Base-by-base conservation (phyloP, 2,888 invertebrate species). In the Lordiphosa fenestrarum region DNA sequence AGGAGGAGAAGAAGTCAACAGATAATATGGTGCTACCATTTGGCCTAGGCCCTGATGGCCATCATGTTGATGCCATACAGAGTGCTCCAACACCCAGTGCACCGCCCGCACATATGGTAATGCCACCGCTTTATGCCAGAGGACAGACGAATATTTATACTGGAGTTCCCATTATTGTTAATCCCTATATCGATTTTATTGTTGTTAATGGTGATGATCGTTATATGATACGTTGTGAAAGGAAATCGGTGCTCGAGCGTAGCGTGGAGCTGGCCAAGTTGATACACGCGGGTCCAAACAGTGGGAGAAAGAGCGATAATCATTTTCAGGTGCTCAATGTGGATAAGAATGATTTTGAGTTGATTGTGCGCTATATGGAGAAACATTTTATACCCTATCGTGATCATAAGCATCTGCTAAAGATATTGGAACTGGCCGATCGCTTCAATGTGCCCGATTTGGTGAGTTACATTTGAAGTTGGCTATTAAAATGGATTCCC, bases 391-490 rank as follows among this genome's bases (percentile, higher is more conserved):
- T 90, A 35, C 87, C 86, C 63, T 89, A 89, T 69, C 86, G 86
- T 54, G 88, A 89, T 73, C 89, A 89, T 70, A 80, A 87, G 70
- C 89, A 90, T 70, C 86, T 89, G 65, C 73, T 90, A 42, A 87
- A 88, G 57, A 88, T 90, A 62, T 81, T 90, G 33, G 89, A 90
- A 61, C 70, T 90, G 63, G 87, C 90, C 50, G 89, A 89, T 70
- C 86, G 88, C 48, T 90, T 86, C 66, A 89, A 89, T 73, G 90
- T 90, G 66, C 89, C 90, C 41, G 90, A 89, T 74, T 72, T 90
- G 74, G 88, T 89, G 59, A 85, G 86, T 63, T 51, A 25, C 1
- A 25, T 25, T 25, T 4, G 25, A 4, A 1, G 6, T 4, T 6
- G 6, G 6, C n/a, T n/a, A n/a, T n/a, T n/a, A n/a, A n/a, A n/a